Evolutionary conservation across 2,888 invertebrate genomes (phyloP), one percentile per base, ranked within the genome.

Genomic region (Anticlea derivata): DNA sequence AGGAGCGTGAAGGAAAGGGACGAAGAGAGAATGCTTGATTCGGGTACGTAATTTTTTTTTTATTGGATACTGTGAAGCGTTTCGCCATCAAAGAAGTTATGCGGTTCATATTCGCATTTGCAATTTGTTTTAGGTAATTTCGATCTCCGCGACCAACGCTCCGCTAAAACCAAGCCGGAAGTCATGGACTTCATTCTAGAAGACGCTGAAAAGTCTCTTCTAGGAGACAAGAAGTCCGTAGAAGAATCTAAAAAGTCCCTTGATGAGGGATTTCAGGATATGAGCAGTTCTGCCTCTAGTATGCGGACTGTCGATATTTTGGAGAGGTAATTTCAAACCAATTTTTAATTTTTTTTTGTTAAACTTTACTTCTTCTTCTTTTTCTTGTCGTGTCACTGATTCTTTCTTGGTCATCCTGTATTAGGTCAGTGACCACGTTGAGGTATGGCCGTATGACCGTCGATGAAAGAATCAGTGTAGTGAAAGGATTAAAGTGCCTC

Each of bases 231-330:
- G 22, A 38, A 29, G 8, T 31, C 38, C 5, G 1, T 24, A 5
- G 50, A 45, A 11, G 73, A 71, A 0, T 72, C 78, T 7, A 82
- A 82, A 55, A 77, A 70, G 23, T 88, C 86, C 0, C 68, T 89
- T 0, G 89, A 90, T 17, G 89, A 90, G 43, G 89, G 89, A 0
- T 90, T 89, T 35, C 86, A 86, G 50, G 89, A 90, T 35, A 86
- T 87, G 86, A 83, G 83, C 31, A 78, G 75, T 34, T 80, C 77
- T 0, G 73, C 74, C 0, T 81, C 83, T 0, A 86, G 84, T 40
- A 77, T 86, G 50, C 75, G 66, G 54, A 76, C 75, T 1, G 60
- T 77, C 3, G 86, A 88, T 4, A 77, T 80, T 83, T 85, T 27
- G 61, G 61, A 29, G 10, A 48, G 44, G 48, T 41, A 2, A 20